A percentile compares a stretch with the other conserved stretches of the same genome.
These are phyloP conservation scores for Anniella stebbinsi DNA, from an alignment of 2,797 vertebrate species.

Conservation along the genomic window DNA sequence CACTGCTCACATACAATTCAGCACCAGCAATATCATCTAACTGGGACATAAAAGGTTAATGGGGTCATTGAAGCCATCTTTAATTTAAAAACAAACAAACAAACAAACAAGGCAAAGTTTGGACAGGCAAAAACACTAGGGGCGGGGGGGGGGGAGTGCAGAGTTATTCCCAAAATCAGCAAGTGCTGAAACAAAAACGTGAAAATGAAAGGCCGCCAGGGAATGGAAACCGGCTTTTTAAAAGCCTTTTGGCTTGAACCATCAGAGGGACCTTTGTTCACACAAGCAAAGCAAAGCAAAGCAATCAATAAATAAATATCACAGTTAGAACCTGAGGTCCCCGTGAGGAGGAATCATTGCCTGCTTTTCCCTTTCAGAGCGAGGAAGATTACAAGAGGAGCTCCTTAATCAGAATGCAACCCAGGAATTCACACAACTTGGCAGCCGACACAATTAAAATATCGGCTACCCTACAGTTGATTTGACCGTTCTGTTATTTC, in stretches of 20 bases:
- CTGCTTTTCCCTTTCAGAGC: conserved; percentile 29
- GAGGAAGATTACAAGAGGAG: conserved; percentile 27
- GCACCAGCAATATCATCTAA: no score
- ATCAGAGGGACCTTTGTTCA: background rate
- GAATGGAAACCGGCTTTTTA: background rate
- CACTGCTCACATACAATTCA: background rate
- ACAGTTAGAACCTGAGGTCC: background rate
- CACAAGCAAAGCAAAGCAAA: background rate
- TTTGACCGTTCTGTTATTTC: conserved; percentile 44
- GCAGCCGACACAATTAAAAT: conserved; percentile 52
- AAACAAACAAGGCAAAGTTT: background rate
- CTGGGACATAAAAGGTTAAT: background rate
- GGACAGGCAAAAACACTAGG: no score
- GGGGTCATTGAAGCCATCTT: background rate
- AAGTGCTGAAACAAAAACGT: background rate
- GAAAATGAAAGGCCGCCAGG: background rate
- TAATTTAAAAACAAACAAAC: no score
- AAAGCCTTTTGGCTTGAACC: background rate
- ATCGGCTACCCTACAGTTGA: conserved; percentile 36
- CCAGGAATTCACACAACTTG: conserved; percentile 44
- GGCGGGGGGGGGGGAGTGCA: background rate
- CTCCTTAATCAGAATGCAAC: conserved; percentile 49
- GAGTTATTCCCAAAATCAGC: background rate
- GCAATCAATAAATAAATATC: no score
- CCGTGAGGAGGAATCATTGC: background rate